phyloP scores from a whole-genome alignment of 2,888 invertebrate species.

The Sabatieria punctata region DNA sequence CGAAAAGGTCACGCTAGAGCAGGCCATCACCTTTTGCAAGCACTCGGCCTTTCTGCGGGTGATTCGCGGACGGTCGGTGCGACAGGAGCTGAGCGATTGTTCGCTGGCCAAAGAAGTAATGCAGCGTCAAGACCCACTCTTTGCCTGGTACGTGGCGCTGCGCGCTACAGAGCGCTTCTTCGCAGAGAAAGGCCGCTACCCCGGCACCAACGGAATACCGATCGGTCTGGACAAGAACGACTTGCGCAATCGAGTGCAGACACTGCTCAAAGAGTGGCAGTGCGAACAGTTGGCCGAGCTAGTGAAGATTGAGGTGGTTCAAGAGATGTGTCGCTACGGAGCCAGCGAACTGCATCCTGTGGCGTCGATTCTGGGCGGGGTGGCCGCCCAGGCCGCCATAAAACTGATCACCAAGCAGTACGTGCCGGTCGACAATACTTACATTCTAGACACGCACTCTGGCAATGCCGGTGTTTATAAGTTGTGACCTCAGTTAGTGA shows the following conservation, averaged over 20 bases:
- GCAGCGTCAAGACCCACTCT: no score
- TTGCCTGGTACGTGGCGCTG: conserved; percentile 59
- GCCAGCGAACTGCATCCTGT: conserved; percentile 82
- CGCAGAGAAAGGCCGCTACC: conserved; percentile 52
- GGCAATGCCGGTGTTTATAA: conserved; percentile 9
- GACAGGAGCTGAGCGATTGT: no score
- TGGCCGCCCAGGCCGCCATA: conserved; percentile 82
- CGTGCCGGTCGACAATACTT: conserved; percentile 83
- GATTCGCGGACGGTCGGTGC: conserved; percentile 53
- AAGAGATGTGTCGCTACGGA: conserved; percentile 51
- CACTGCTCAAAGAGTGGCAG: neutral
- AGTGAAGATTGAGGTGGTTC: neutral
- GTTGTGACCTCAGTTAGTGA: no score
- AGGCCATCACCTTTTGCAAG: conserved; percentile 35
- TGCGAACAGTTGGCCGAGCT: neutral
- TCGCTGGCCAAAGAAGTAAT: no score
- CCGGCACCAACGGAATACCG: conserved; percentile 25
- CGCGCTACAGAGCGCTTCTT: conserved; percentile 77
- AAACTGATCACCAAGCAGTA: conserved; percentile 90
- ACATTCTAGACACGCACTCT: conserved; percentile 61
- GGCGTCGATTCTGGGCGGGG: conserved; percentile 73
- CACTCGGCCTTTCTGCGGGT: conserved; percentile 64
- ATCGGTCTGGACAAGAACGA: conserved; percentile 10
- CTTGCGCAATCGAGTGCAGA: conserved; percentile 3
- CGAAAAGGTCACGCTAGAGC: neutral